Evolutionary conservation across 2,797 vertebrate genomes (phyloP).

Genomic region (Neoniphon sammara): DNA sequence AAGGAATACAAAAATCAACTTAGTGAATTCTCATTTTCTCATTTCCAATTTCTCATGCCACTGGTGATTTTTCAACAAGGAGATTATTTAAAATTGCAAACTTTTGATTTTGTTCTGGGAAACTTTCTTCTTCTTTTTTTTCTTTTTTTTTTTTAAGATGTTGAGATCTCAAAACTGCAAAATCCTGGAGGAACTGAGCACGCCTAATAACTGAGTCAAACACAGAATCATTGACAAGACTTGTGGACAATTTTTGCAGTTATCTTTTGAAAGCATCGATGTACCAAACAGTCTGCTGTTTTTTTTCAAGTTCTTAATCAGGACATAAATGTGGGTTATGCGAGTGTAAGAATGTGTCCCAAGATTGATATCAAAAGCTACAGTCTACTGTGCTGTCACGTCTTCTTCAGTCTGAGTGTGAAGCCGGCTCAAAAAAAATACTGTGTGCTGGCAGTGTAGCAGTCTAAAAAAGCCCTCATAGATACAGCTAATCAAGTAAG

Average conservation of each 20-base stretch:
- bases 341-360: background rate
- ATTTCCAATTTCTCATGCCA: background rate
- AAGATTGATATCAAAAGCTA: background rate
- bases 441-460: too few species aligned
- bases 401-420: background rate
- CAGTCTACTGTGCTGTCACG: background rate
- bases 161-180: background rate
- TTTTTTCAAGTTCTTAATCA: background rate
- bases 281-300: background rate
- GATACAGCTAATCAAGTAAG: constrained; percentile 55
- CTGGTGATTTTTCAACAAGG: background rate
- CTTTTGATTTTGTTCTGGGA: background rate
- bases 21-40: too few species aligned
- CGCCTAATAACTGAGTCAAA: background rate
- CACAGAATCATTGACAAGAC: background rate
- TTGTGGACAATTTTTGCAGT: background rate
- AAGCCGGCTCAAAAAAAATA: too few species aligned
- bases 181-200: too few species aligned
- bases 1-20: too few species aligned
- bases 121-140: too few species aligned
- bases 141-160: background rate
- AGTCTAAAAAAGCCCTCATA: constrained; percentile 27
- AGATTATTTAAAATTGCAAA: background rate
- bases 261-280: background rate
- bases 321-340: background rate